phyloP scores from a whole-genome alignment of 2,888 invertebrate species.

The Erynnis tages region DNA sequence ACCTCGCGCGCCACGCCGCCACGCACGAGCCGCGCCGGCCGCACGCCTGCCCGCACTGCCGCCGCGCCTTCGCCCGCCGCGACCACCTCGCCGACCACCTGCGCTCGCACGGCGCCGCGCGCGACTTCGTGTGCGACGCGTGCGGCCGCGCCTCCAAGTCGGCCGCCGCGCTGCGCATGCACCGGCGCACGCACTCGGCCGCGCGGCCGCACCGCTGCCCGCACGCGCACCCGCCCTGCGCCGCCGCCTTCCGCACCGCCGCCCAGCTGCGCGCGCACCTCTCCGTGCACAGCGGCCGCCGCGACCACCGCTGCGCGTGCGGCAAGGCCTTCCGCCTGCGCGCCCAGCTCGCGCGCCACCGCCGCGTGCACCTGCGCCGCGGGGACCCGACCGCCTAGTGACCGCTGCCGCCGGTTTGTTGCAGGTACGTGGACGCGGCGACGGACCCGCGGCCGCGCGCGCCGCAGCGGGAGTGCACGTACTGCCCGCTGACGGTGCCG shows the following conservation, averaged over 20 bases:
- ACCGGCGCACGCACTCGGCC: slow-evolving; percentile 71
- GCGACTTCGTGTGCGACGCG: slow-evolving; percentile 76
- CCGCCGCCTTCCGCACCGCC: slow-evolving; percentile 76
- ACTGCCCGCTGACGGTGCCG: slow-evolving; percentile 39
- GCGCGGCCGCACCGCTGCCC: slow-evolving; percentile 45
- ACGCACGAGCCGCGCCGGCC: slow-evolving; percentile 58
- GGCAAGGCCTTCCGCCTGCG: slow-evolving; percentile 71
- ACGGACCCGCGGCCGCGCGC: slow-evolving; percentile 20
- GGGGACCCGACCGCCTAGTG: not conserved
- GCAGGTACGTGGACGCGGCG: slow-evolving; percentile 19
- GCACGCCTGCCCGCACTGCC: slow-evolving; percentile 70
- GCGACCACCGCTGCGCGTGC: slow-evolving; percentile 78
- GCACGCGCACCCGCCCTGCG: slow-evolving; percentile 74
- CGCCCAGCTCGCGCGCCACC: slow-evolving; percentile 50
- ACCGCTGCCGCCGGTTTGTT: slow-evolving; percentile 19
- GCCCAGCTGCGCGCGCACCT: slow-evolving; percentile 78
- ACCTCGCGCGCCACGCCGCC: slow-evolving; percentile 75
- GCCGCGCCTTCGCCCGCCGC: slow-evolving; percentile 69
- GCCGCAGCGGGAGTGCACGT: slow-evolving; percentile 38
- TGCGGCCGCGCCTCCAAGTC: slow-evolving; percentile 80
- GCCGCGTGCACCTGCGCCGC: slow-evolving; percentile 36
- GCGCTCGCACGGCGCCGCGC: slow-evolving; percentile 62
- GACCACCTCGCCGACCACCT: slow-evolving; percentile 75
- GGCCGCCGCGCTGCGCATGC: slow-evolving; percentile 74
- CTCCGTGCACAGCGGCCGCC: slow-evolving; percentile 79